These are phyloP conservation scores for Centroberyx gerrardi DNA, from an alignment of 2,797 vertebrate genomes.

Conservation along the genomic window DNA sequence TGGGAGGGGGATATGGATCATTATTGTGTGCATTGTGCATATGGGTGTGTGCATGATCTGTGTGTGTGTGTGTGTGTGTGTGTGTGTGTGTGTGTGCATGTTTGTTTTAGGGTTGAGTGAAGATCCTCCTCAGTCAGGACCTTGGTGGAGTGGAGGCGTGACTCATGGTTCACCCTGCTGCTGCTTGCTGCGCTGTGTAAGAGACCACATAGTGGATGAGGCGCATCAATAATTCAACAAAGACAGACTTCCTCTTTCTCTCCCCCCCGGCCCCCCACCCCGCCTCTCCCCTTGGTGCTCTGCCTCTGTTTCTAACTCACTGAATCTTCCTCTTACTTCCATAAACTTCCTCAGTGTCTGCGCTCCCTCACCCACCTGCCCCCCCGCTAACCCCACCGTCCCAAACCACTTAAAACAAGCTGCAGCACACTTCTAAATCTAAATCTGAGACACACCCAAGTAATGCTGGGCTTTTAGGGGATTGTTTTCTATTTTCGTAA, in stretches of 20 bases:
- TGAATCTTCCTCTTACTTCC: slow-evolving; percentile 54
- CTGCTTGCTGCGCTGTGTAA: slow-evolving; percentile 60
- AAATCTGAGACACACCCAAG: slow-evolving; percentile 41
- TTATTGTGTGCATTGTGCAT: slow-evolving; percentile 12
- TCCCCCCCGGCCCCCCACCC: slow-evolving; percentile 5
- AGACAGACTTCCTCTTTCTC: slow-evolving; percentile 70
- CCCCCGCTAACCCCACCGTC: background rate
- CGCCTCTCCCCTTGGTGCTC: slow-evolving; percentile 5
- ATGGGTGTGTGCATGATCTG: slow-evolving; percentile 29
- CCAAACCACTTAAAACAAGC: slow-evolving; percentile 56
- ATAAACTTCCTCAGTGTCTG: slow-evolving; percentile 44
- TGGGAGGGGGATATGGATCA: background rate
- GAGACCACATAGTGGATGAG: slow-evolving; percentile 75
- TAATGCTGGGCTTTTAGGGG: slow-evolving; percentile 56
- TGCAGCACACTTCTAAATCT: slow-evolving; percentile 32
- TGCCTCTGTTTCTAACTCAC: slow-evolving; percentile 55
- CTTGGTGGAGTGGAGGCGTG: slow-evolving; percentile 55
- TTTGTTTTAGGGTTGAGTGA: slow-evolving; percentile 35
- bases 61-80: slow-evolving; percentile 9
- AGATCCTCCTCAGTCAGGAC: slow-evolving; percentile 46
- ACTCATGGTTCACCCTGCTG: slow-evolving; percentile 67
- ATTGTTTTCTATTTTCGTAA: slow-evolving; percentile 35
- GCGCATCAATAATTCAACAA: slow-evolving; percentile 85
- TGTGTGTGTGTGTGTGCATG: slow-evolving; percentile 21
- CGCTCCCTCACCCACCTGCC: slow-evolving; percentile 8